Evolutionary conservation across 2,888 invertebrate species (phyloP).

Genomic region (Phengaris arion): DNA sequence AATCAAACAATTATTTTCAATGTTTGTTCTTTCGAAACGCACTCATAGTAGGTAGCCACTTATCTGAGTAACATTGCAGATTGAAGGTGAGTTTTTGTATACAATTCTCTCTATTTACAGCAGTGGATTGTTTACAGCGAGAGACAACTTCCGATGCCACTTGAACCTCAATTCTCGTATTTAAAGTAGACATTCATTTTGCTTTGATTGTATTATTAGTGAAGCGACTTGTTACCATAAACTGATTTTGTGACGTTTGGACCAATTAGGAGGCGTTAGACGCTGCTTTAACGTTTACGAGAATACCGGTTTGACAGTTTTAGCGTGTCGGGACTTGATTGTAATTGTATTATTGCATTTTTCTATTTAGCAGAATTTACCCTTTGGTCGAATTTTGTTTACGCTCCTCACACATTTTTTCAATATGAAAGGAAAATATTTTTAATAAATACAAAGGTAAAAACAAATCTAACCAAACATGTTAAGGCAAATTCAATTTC

Average conservation of each 20-base stretch:
- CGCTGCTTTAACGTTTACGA: no score
- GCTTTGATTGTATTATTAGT: no score
- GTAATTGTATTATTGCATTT: no score
- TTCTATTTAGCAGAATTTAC: no score
- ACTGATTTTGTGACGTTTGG: no score
- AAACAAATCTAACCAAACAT: not conserved
- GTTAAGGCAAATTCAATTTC: constrained; percentile 4
- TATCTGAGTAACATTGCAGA: not conserved
- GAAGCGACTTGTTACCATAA: no score
- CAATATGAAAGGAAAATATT: not conserved
- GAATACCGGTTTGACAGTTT: no score
- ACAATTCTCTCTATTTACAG: not conserved
- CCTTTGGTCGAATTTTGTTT: not conserved
- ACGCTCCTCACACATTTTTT: no score
- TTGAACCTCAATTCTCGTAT: no score
- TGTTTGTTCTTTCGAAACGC: not conserved
- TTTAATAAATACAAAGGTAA: not conserved
- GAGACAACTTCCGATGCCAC: not conserved
- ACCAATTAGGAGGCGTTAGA: no score
- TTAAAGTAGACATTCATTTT: no score
- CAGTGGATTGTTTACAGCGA: not conserved
- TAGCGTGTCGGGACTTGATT: no score
- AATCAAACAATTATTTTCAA: not conserved
- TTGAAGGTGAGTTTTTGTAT: not conserved
- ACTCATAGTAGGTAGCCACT: not conserved